Evolutionary conservation across 2,888 invertebrate genomes (phyloP).

Genomic region (Tridacna gigas): DNA sequence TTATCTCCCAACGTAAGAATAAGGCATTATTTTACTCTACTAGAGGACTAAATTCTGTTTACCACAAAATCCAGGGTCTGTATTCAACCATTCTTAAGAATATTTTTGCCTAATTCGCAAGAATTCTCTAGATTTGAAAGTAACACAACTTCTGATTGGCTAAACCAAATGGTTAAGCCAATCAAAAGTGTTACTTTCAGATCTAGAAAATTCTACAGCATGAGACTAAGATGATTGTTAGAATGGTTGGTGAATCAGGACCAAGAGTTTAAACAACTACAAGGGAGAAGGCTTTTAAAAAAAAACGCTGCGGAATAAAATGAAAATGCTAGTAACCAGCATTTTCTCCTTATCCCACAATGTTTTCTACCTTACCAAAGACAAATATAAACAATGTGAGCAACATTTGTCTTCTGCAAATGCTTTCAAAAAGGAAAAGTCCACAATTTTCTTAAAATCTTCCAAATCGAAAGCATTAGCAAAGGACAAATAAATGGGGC

Average conservation of each 20-base stretch:
- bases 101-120: no score
- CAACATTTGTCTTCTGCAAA: background rate
- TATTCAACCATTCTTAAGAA: no score
- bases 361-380: background rate
- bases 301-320: background rate
- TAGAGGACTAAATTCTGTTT: background rate
- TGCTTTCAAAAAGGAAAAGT: background rate
- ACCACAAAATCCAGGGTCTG: background rate
- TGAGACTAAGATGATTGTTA: no score
- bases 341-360: background rate
- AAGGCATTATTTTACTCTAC: background rate
- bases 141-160: no score
- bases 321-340: background rate
- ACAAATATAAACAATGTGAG: no score
- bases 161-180: no score
- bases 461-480: background rate
- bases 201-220: no score
- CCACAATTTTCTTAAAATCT: background rate
- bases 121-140: no score
- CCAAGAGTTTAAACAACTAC: background rate
- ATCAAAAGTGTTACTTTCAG: no score
- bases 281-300: background rate
- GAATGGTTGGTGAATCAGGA: no score
- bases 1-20: background rate
- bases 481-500: background rate